A percentile compares a stretch with the other conserved stretches of the same genome.
Evolutionary conservation across 2,888 invertebrate genomes (phyloP).

Genomic region (Trichacis sp.): DNA sequence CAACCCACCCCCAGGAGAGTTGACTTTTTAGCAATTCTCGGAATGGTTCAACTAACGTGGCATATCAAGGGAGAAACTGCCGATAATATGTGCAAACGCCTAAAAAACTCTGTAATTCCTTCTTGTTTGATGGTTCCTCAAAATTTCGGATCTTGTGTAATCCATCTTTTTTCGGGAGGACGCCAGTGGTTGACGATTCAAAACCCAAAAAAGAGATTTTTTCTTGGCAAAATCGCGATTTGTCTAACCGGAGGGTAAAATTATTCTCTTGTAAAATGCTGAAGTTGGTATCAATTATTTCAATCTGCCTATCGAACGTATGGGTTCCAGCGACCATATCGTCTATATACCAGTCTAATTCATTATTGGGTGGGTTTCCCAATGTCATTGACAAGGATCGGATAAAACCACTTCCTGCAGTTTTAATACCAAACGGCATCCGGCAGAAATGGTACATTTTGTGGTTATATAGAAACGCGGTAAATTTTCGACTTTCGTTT

Average conservation of each 20-base stretch:
- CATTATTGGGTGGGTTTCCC: slow-evolving; percentile 45
- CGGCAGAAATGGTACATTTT: slow-evolving; percentile 46
- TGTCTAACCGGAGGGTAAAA: slow-evolving; percentile 48
- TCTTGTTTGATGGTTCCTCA: slow-evolving; percentile 41
- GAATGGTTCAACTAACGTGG: slow-evolving; percentile 28
- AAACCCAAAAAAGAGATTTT: slow-evolving; percentile 23
- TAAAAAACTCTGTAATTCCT: slow-evolving; percentile 45
- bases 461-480: slow-evolving; percentile 37
- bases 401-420: slow-evolving; percentile 38
- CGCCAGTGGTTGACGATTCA: slow-evolving; percentile 17
- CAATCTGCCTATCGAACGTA: no score
- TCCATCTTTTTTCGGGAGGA: slow-evolving; percentile 16
- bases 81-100: slow-evolving; percentile 34
- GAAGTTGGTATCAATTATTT: slow-evolving; percentile 42
- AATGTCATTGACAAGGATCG: slow-evolving; percentile 39
- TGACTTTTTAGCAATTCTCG: slow-evolving; percentile 20
- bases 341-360: slow-evolving; percentile 48
- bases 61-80: slow-evolving; percentile 20
- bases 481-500: slow-evolving; percentile 24
- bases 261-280: slow-evolving; percentile 29
- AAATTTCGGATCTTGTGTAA: slow-evolving; percentile 43
- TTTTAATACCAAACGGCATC: slow-evolving; percentile 51
- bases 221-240: slow-evolving; percentile 38
- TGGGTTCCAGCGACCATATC: no score
- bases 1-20: slow-evolving; percentile 26